Evolutionary conservation across 1,140 invertebrate species (phyloP), one percentile per base, ranked within the genome.

Genomic region (Monomorium pharaonis): DNA sequence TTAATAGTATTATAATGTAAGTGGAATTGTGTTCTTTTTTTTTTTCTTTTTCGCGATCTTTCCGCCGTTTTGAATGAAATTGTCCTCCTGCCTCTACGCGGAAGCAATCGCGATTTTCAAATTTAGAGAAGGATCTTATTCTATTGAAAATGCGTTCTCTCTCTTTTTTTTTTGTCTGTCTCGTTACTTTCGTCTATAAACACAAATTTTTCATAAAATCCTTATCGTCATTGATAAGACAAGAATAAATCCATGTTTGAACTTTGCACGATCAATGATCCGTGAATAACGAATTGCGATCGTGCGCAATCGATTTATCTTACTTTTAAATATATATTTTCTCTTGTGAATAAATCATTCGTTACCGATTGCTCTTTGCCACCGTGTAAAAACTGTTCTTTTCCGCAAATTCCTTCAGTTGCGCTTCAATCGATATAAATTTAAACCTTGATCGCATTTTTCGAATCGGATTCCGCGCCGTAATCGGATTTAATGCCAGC

Each of bases 211-310:
- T 14, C 5, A n/a, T 54, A 54, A 80, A 18, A 69, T 69, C 1
- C 44, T 80, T 42, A 42, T 80, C 47, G 24, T 14, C 16, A 67
- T 80, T 47, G 77, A 80, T 80, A 69, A 69, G 6, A 56, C 47
- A 42, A 42, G 49, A 54, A 69, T 80, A 69, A 54, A 51, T 67
- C 30, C 60, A n/a, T 54, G 21, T 54, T 80, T 69, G 77, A 80
- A 69, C 77, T 80, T 69, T 80, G 33, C 62, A 56, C 63, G 14
- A 69, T 69, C 63, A 12, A 69, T 54, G 63, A 80, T 80, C 62
- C 21, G 16, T 69, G 27, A 69, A 27, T 69, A 69, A 80, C 65
- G 21, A 51, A 30, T 63, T 33, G 12, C 74, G 27, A 77, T 47
- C 21, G 10, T 6, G 37, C 37, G n/a, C 37, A 18, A 77, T 62